Evolutionary conservation across 2,888 invertebrate genomes (phyloP), one percentile per base, ranked within the genome.

Genomic region (Plagodis pulveraria): DNA sequence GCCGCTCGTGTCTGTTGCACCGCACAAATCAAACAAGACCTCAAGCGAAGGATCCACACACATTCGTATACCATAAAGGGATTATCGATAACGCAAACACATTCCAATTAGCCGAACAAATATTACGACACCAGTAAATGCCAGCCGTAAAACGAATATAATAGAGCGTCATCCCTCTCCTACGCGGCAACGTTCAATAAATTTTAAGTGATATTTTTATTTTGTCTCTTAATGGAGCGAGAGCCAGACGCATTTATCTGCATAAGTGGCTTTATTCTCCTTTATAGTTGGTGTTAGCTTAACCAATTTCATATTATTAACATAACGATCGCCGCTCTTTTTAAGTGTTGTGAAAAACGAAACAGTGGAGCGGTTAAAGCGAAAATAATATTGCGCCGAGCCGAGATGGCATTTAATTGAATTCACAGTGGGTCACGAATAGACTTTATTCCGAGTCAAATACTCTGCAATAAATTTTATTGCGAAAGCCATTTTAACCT

Each of bases 391-490:
- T 82, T 80, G 77, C 80, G 74, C 74, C 73, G 40, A 10, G 40
- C 40, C 10, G 78, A 83, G 79, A 80, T 80, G 76, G 78, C 71
- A 73, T 81, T 82, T 86, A 86, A 87, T 87, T 85, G 83, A 84
- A 86, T 85, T 82, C 77, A 71, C 76, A 73, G 73, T 77, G 78
- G 83, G 81, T 83, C 84, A 83, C 81, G 83, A 81, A 80, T 82
- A 81, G 78, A 82, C 78, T 81, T 82, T 83, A 80, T 83, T 80
- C 78, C 77, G 74, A 85, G 85, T 85, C 84, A 85, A 85, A 85
- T 78, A 81, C 78, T 81, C 77, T 71, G 83, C 82, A 80, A 86
- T 89, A 88, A 87, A 88, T 85, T 87, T 87, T 86, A 87, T 84
- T 82, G 83, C 82, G 78, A 83, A 78, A 80, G 79, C 81, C 81